Base-by-base conservation (phyloP, 2,113 vertebrate genomes). In the Erythrocercus mccallii region DNA sequence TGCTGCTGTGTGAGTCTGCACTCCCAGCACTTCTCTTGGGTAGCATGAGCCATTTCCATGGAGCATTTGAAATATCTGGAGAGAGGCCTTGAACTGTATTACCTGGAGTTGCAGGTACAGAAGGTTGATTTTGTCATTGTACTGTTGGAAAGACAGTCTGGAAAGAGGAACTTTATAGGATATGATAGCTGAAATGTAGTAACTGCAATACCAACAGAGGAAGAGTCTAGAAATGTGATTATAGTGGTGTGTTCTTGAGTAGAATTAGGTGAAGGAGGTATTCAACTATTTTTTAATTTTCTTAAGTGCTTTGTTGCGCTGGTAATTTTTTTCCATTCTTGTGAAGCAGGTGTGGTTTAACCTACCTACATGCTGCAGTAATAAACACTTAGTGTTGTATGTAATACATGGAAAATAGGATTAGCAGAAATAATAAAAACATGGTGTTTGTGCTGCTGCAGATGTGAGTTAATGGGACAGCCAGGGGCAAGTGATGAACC, bases 401-500 rank as follows among this genome's bases (percentile, higher is more conserved):
- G 68, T 86, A 50, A 42, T 62, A 64, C 20, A 35, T 88, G 69
- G 50, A 87, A 74, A 94, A 47, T 42, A 77, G 80, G 70, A 65
- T 91, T 50, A 95, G 57, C 71, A 88, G 65, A 78, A 94, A 69
- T 78, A 80, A 85, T 74, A 57, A 88, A 90, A 93, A 62, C 31
- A 38, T 1, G 1, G 28, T 70, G 89, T 74, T 90, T 86, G 70
- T 85, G 73, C 72, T 81, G n/a, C 81, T 89, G 91, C n/a, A 86
- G 84, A 88, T 77, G 74, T 12, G 82, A 62, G 38, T 48, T 94
- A 40, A 73, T 85, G 68, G 83, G 78, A 38, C 20, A 71, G 71
- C 95, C 86, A 86, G 68, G 79, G 94, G 88, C 83, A 53, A 89
- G 72, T 3, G 45, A 51, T 69, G 92, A 96, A 96, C 94, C 88